These are phyloP conservation scores for Centropus unirufus DNA, from an alignment of 2,113 vertebrate genomes.

Conservation along the genomic window DNA sequence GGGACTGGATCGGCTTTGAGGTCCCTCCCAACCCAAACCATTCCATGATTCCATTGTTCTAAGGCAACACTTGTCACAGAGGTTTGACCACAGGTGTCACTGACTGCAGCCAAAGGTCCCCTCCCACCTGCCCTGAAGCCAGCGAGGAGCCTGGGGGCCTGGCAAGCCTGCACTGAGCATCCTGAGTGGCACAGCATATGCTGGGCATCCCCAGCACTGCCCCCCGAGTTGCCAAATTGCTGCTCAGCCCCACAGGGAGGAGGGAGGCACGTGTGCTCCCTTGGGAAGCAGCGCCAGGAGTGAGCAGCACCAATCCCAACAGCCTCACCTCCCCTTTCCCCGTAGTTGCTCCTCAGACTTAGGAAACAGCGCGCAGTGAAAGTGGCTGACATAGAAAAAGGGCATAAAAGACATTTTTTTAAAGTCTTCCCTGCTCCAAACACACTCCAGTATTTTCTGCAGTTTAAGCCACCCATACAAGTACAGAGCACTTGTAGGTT, in stretches of 20 bases:
- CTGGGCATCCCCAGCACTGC: neutral
- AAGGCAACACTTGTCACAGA: too few species aligned
- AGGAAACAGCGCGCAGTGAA: neutral
- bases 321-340: neutral
- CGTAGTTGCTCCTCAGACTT: neutral
- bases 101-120: too few species aligned
- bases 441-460: neutral
- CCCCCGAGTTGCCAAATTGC: neutral
- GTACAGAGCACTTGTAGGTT: too few species aligned
- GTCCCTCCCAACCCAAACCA: too few species aligned
- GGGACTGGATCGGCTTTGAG: too few species aligned
- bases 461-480: neutral
- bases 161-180: neutral
- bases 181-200: neutral
- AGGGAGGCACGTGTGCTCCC: neutral
- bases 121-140: neutral
- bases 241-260: rapidly evolving
- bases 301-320: neutral
- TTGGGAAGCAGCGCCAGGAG: neutral
- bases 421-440: neutral
- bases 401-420: too few species aligned
- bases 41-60: too few species aligned
- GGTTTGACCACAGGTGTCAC: too few species aligned
- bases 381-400: neutral
- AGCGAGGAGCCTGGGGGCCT: neutral